These are phyloP conservation scores for Xestia ashworthii DNA, from an alignment of 2,888 invertebrate species.

Conservation along the genomic window DNA sequence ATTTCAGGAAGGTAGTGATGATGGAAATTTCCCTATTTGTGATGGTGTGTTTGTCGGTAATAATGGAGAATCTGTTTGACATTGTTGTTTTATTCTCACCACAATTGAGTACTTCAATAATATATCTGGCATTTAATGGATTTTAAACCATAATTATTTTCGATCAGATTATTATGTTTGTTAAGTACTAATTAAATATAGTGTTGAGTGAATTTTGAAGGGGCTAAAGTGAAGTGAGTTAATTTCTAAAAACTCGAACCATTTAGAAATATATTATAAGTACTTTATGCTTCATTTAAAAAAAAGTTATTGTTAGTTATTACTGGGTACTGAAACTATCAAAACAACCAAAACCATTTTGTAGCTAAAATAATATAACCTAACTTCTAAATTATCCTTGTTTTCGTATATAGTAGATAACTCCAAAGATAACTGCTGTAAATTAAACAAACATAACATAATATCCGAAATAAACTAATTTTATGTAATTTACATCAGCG, in stretches of 20 bases:
- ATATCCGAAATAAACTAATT: slow-evolving; percentile 41
- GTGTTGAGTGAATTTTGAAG: neutral
- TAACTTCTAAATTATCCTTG: neutral
- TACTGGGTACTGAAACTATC: neutral
- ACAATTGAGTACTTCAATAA: neutral
- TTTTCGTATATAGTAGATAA: neutral
- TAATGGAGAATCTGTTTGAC: too few relatives aligned
- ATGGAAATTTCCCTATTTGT: neutral
- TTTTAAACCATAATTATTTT: neutral
- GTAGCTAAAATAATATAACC: neutral
- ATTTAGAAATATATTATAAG: neutral
- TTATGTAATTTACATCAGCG: slow-evolving; percentile 29
- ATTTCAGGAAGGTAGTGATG: slow-evolving; percentile 2
- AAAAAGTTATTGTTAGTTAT: neutral
- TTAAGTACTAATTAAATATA: neutral
- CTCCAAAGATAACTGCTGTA: slow-evolving; percentile 12
- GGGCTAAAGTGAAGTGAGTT: neutral
- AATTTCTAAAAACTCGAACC: neutral
- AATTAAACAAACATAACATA: slow-evolving; percentile 25
- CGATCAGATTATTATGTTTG: neutral
- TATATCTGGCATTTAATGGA: neutral
- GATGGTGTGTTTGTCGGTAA: neutral
- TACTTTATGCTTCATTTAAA: neutral
- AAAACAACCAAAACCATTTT: neutral
- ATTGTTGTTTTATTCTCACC: neutral